Evolutionary conservation across 2,113 vertebrate species (phyloP).

Genomic region (Sclerurus mexicanus): DNA sequence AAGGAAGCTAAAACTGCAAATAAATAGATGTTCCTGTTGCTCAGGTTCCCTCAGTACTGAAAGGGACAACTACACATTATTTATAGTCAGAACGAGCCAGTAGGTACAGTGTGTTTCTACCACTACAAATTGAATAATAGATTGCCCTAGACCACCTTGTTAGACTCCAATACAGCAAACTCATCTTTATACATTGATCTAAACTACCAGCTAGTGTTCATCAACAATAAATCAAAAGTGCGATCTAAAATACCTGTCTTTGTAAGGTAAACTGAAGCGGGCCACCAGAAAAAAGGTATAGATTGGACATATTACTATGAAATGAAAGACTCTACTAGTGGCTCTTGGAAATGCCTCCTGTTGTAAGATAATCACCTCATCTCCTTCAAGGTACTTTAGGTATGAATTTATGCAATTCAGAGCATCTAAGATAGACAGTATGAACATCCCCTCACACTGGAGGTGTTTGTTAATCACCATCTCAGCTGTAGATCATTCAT

Average conservation of each 20-base stretch:
- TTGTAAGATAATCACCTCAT: not conserved
- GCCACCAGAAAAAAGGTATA: not conserved
- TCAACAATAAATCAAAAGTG: not conserved
- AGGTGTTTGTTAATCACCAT: not conserved
- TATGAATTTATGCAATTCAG: not conserved
- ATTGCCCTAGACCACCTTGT: not conserved
- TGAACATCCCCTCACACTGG: not conserved
- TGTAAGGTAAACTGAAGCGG: not conserved
- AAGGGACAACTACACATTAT: not conserved
- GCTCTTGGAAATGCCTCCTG: not conserved
- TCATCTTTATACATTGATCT: not conserved
- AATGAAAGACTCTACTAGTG: not conserved
- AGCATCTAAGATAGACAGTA: not conserved
- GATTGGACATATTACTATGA: not conserved
- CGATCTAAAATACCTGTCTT: not conserved
- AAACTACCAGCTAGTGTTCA: not conserved
- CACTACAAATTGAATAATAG: not conserved
- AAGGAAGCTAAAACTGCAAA: slow-evolving; percentile 11
- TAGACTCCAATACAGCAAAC: not conserved
- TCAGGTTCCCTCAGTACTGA: not conserved
- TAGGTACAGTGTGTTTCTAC: not conserved
- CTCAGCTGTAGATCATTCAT: not conserved
- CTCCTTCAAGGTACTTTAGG: not conserved
- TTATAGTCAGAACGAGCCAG: not conserved
- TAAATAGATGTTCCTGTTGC: not conserved